These are phyloP conservation scores for Heliocidaris tuberculata DNA, from an alignment of 35 echinoderm and acorn worm species.

Conservation along the genomic window DNA sequence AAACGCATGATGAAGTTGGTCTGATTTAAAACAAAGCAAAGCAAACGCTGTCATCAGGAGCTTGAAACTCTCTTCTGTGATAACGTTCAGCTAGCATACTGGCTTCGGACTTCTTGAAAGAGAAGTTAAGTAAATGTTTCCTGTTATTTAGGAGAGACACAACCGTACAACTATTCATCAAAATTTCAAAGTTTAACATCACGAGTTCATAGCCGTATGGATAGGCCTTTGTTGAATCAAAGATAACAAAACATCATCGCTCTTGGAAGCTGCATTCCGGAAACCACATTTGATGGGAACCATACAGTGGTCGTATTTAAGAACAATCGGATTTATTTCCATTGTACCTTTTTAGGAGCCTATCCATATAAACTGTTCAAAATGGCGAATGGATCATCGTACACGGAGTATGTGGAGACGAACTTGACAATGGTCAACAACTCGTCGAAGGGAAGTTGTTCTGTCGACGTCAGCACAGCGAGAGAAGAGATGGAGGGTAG, in stretches of 20 bases:
- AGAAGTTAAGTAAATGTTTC: neutral
- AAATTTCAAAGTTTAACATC: no score
- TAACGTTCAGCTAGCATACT: no score
- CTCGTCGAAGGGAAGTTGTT: neutral
- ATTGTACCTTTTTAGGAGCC: neutral
- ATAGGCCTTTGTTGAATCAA: no score
- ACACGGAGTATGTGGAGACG: neutral
- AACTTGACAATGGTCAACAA: neutral
- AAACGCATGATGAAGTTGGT: no score
- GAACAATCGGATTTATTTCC: no score
- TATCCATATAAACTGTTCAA: neutral
- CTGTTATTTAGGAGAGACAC: neutral
- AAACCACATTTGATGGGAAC: no score
- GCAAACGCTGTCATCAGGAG: no score
- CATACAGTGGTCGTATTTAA: no score
- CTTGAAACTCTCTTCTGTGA: no score
- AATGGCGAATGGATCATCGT: slow-evolving; percentile 7
- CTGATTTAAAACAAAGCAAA: no score
- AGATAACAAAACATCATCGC: neutral
- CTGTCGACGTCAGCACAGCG: neutral
- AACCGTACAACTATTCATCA: neutral
- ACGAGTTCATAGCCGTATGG: no score
- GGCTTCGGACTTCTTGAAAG: no score
- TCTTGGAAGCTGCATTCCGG: neutral
- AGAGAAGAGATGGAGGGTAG: slow-evolving; percentile 17